Percentiles rank a stretch among this genome's conserved stretches.
Evolutionary conservation across 2,888 invertebrate genomes (phyloP).

Genomic region (Athetis lepigone): DNA sequence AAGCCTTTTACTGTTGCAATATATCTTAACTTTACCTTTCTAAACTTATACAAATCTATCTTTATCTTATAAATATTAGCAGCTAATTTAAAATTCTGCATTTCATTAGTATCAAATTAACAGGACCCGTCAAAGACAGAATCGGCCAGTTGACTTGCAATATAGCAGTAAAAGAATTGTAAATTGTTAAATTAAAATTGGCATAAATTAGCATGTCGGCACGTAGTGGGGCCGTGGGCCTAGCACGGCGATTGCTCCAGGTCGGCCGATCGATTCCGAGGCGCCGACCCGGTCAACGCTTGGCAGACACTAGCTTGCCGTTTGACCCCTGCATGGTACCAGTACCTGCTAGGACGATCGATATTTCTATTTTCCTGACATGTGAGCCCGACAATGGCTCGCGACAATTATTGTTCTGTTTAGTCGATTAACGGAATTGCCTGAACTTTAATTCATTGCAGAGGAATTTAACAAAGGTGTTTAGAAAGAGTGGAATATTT

Average conservation of each 20-base stretch:
- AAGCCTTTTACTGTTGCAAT: too few relatives aligned
- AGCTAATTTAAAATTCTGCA: background rate
- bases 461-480: background rate
- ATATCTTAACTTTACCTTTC: background rate
- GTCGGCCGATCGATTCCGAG: slow-evolving; percentile 76
- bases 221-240: slow-evolving; percentile 47
- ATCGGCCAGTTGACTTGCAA: background rate
- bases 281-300: slow-evolving; percentile 77
- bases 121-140: background rate
- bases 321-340: slow-evolving; percentile 68
- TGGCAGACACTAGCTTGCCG: slow-evolving; percentile 62
- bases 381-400: slow-evolving; percentile 31
- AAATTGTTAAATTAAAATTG: slow-evolving; percentile 50
- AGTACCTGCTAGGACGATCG: slow-evolving; percentile 57
- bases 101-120: background rate
- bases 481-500: background rate
- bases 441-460: slow-evolving; percentile 1
- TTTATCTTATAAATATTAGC: background rate
- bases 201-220: slow-evolving; percentile 51
- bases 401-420: slow-evolving; percentile 33
- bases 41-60: background rate
- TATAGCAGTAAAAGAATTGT: slow-evolving; percentile 16
- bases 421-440: slow-evolving; percentile 3
- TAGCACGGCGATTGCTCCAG: slow-evolving; percentile 58
- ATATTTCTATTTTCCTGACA: slow-evolving; percentile 62